These are phyloP conservation scores for Ditula angustiorana DNA, from an alignment of 2,888 invertebrate species.

Conservation along the genomic window DNA sequence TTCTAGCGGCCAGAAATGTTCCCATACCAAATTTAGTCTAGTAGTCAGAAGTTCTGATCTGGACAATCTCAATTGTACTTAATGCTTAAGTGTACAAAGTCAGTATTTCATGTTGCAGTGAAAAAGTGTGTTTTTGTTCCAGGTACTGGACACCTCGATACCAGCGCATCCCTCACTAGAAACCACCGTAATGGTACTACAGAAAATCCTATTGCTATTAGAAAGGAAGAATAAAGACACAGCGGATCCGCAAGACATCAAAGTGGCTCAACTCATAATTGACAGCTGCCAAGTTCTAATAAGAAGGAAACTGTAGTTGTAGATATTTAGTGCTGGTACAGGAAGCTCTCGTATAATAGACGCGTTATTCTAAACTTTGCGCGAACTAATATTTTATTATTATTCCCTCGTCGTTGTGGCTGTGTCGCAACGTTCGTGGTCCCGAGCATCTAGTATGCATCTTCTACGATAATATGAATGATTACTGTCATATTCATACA, in stretches of 20 bases:
- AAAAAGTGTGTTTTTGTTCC: constrained; percentile 46
- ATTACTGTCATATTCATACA: too few species aligned
- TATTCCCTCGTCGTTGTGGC: too few species aligned
- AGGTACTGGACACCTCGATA: constrained; percentile 72
- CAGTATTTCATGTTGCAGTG: background rate
- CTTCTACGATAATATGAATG: too few species aligned
- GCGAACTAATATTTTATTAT: too few species aligned
- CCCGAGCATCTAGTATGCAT: too few species aligned
- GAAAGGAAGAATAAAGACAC: constrained; percentile 54
- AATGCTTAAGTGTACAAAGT: background rate
- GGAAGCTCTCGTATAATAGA: background rate
- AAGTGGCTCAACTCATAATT: constrained; percentile 66
- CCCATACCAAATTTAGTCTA: too few species aligned
- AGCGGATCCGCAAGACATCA: constrained; percentile 59
- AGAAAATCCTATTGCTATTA: constrained; percentile 62
- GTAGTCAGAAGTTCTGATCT: too few species aligned
- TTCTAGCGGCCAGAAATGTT: too few species aligned
- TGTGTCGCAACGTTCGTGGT: too few species aligned
- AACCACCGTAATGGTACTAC: constrained; percentile 67
- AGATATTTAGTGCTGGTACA: background rate
- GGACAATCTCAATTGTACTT: constrained; percentile 38
- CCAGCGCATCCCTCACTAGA: constrained; percentile 69
- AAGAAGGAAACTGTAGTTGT: constrained; percentile 57
- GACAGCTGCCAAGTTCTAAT: constrained; percentile 70
- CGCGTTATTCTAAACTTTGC: background rate